Percentiles rank a stretch among this genome's conserved stretches.
Evolutionary conservation across 2,113 vertebrate species (phyloP).

Genomic region (Mastomys coucha): DNA sequence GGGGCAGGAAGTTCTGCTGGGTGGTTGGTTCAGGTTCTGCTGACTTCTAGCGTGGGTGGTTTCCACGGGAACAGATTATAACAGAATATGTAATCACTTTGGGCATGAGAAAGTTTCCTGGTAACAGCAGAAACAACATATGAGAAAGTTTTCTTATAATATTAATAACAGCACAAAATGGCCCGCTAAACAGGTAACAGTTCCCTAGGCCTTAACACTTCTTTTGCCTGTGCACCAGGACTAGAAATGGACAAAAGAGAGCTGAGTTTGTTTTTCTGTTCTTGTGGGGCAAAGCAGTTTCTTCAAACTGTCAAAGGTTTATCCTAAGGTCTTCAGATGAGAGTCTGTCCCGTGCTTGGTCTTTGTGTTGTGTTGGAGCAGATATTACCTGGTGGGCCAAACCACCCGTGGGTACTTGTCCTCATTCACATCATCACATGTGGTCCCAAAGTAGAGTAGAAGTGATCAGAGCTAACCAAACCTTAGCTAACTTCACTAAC

Average conservation of each 20-base stretch:
- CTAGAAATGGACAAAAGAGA: background rate
- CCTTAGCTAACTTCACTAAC: background rate
- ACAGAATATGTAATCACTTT: too few species aligned
- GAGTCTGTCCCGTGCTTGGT: background rate
- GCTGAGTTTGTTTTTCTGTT: background rate
- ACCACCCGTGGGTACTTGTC: background rate
- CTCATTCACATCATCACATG: background rate
- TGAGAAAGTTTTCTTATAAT: too few species aligned
- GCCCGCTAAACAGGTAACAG: too few species aligned
- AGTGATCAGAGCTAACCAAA: background rate
- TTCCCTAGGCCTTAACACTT: too few species aligned
- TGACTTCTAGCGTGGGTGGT: too few species aligned
- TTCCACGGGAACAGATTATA: too few species aligned
- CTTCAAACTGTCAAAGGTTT: background rate
- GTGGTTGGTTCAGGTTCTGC: too few species aligned
- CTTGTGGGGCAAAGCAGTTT: background rate
- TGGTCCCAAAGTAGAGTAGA: background rate
- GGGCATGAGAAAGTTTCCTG: too few species aligned
- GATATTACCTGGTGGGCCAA: background rate
- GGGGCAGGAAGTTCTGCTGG: too few species aligned
- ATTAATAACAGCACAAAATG: too few species aligned
- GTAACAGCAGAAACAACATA: too few species aligned
- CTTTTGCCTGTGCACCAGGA: background rate
- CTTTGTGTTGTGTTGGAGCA: background rate
- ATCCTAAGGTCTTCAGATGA: background rate